phyloP scores from a whole-genome alignment of 2,113 vertebrate genomes.

The Parotia lawesii region DNA sequence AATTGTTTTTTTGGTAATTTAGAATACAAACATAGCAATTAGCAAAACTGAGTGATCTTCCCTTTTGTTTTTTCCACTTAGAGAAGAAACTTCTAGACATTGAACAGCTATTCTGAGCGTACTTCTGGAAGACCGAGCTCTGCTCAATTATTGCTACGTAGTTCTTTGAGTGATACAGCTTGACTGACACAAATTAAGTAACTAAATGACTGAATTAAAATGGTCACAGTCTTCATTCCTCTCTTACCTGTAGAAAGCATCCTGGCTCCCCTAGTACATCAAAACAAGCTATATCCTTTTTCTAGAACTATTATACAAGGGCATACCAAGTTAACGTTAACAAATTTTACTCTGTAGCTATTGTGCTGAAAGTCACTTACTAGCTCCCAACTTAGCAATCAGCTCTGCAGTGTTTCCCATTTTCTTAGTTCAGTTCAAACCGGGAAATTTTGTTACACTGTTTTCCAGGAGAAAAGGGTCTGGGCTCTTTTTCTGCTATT shows the following conservation, averaged over 20 bases:
- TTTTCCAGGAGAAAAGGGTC: neutral
- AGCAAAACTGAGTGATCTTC: neutral
- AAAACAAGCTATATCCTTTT: neutral
- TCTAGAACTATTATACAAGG: neutral
- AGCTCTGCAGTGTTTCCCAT: neutral
- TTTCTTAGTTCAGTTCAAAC: neutral
- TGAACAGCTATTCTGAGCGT: neutral
- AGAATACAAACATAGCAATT: neutral
- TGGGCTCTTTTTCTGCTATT: neutral
- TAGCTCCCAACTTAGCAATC: neutral
- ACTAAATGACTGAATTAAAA: neutral
- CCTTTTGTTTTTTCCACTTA: neutral
- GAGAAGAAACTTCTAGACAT: neutral
- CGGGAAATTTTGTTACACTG: neutral
- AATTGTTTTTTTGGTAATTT: neutral
- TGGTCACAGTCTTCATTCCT: neutral
- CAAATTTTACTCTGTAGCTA: neutral
- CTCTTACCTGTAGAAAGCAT: neutral
- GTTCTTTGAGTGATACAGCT: neutral
- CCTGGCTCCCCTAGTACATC: neutral
- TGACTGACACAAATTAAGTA: neutral
- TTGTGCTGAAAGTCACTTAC: neutral
- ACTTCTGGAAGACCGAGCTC: neutral
- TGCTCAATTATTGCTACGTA: neutral
- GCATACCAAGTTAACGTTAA: neutral